Base-by-base conservation (phyloP, 2,113 vertebrate genomes). In the Hassar affinis region DNA sequence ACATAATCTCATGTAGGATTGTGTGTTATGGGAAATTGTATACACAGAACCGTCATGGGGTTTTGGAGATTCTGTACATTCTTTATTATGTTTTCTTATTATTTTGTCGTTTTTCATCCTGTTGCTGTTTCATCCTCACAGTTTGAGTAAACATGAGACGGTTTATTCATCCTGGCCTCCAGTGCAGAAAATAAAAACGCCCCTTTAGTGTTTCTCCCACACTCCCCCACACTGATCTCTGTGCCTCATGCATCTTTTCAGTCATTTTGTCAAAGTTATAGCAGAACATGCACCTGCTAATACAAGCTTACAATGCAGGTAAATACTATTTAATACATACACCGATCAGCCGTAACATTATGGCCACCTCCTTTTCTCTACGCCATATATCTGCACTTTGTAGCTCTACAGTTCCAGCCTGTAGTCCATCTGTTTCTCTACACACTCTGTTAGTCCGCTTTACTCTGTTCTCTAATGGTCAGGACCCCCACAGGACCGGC, bases 161-260 rank as follows among this genome's bases (percentile, higher is more conserved):
- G 54, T 30, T 72, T 8, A 59, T 22, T 22, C 22, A 80, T 51
- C 62, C 8, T 69, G 47, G 33, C 22, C 38, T 59, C 10, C 8
- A n/a, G n/a, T n/a, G n/a, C n/a, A n/a, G n/a, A n/a, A n/a, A n/a
- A n/a, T n/a, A n/a, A n/a, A n/a, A 42, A 42, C 6, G 38, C 71
- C 47, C 47, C 0, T 33, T 62, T 59, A 59, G 77, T 76, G 10
- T 27, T 82, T 54, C 35, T 18, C 51, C 6, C 38, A 42, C 38
- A 42, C 38, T 42, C 6, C 6, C 38, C 18, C 42, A 64, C 14
- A 35, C n/a, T 27, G 45, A 45, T 61, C 56, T 79, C 59, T 83
- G 77, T 86, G 78, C 71, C 85, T 74, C 66, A 20, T 78, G 10
- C 12, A 35, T 77, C 30, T 64, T 82, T n/a, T 30, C 18, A 27